A percentile compares a stretch with the other conserved stretches of the same genome.
phyloP scores from a whole-genome alignment of 2,888 invertebrate genomes.

The Bursaphelenchus okinawaensis region DNA sequence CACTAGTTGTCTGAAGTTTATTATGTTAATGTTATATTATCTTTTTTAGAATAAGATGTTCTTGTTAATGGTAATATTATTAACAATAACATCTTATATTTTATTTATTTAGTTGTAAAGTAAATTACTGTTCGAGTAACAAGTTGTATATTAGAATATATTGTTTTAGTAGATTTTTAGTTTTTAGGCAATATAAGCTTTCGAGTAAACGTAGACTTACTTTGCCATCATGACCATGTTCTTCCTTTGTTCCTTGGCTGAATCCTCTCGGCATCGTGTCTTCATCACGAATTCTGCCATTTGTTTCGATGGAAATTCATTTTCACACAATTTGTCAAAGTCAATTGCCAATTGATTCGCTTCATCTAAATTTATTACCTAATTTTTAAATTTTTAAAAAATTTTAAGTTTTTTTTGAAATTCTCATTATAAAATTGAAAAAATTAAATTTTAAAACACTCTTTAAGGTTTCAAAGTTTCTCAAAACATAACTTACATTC shows the following conservation, averaged over 20 bases:
- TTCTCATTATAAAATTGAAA: too few relatives aligned
- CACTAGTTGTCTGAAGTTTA: constrained; percentile 27
- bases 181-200: background rate
- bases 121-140: too few relatives aligned
- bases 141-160: background rate
- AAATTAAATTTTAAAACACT: background rate
- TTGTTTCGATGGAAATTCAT: constrained; percentile 30
- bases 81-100: too few relatives aligned
- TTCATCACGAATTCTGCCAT: constrained; percentile 26
- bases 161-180: background rate
- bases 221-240: constrained; percentile 23
- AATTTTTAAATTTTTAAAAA: constrained; percentile 8
- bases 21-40: too few relatives aligned
- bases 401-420: too few relatives aligned
- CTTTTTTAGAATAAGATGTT: too few relatives aligned
- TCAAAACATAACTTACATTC: constrained; percentile 24
- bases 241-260: constrained; percentile 20
- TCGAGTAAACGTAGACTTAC: background rate
- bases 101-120: too few relatives aligned
- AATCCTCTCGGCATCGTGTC: background rate
- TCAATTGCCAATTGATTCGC: constrained; percentile 34
- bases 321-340: constrained; percentile 34
- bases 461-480: too few relatives aligned
- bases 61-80: too few relatives aligned
- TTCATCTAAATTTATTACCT: constrained; percentile 31